Evolutionary conservation across 2,113 vertebrate species (phyloP).

Genomic region (Syngnathoides biaculeatus): DNA sequence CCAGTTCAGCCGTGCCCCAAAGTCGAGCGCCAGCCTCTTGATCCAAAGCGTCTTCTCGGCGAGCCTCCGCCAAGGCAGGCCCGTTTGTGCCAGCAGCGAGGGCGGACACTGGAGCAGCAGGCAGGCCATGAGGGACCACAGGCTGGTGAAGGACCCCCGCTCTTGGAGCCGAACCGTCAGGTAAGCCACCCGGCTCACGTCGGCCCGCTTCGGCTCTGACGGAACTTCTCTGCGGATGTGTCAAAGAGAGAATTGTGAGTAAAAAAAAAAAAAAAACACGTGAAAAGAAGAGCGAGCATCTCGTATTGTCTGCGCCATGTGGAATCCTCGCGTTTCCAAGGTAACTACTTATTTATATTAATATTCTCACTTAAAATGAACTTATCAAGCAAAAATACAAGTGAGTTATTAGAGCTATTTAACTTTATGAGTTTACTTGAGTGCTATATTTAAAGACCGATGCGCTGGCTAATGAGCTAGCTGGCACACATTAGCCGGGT

Average conservation of each 20-base stretch:
- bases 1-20: conserved; percentile 84
- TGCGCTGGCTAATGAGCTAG: no score
- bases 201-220: conserved; percentile 76
- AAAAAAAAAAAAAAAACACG: no score
- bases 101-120: conserved; percentile 79
- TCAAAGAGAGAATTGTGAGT: background rate
- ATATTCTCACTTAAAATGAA: no score
- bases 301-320: no score
- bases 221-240: conserved; percentile 79
- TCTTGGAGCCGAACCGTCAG: conserved; percentile 84
- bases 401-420: no score
- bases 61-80: conserved; percentile 75
- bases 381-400: no score
- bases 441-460: no score
- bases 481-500: no score
- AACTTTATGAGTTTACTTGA: no score
- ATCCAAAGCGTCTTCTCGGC: conserved; percentile 83
- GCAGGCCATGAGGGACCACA: conserved; percentile 81
- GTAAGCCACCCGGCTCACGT: conserved; percentile 81
- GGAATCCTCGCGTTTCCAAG: no score
- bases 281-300: no score
- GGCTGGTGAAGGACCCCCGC: conserved; percentile 79
- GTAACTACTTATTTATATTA: no score
- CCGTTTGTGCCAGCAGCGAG: conserved; percentile 48
- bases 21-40: conserved; percentile 76